Evolutionary conservation across 2,797 vertebrate species (phyloP), one percentile per base, ranked within the genome.

Genomic region (Rhinatrema bivittatum): DNA sequence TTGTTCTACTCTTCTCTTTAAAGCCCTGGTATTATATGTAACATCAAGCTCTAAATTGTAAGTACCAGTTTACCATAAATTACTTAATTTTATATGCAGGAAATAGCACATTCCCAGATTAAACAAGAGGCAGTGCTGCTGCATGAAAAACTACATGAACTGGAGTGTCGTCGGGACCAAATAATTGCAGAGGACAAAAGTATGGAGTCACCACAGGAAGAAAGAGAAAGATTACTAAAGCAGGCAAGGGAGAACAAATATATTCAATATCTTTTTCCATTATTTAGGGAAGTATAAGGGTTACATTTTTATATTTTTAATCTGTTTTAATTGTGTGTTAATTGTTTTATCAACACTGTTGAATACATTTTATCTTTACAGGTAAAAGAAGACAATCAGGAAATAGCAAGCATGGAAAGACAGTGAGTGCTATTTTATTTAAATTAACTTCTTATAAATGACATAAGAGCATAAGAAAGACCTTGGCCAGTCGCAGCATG

Each of bases 321-420:
- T n/a, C n/a, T n/a, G n/a, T n/a, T n/a, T n/a, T n/a, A n/a, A n/a
- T n/a, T n/a, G n/a, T n/a, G n/a, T n/a, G n/a, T n/a, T n/a, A n/a
- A n/a, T n/a, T n/a, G n/a, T n/a, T n/a, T n/a, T n/a, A n/a, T n/a
- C n/a, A n/a, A n/a, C n/a, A n/a, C n/a, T n/a, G n/a, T n/a, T n/a
- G n/a, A n/a, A 6, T 27, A 8, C 61, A 2, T 60, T 62, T 4
- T 46, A 11, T 8, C 22, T 66, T 62, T 65, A 12, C 46, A 98
- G 95, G 90, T 99, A 48, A 97, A 98, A 68, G 91, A 94, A 8
- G 86, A 97, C 63, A 97, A 93, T 70, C 93, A 96, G 56, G 93
- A 99, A 79, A 95, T 94, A 21, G 91, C 91, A 65, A 90, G 87
- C 70, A 97, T 99, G 92, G 93, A 97, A 25, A 83, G 90, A 67